These are phyloP conservation scores for Diplosoma virens DNA, from an alignment of 23 tunicate genomes.

Conservation along the genomic window DNA sequence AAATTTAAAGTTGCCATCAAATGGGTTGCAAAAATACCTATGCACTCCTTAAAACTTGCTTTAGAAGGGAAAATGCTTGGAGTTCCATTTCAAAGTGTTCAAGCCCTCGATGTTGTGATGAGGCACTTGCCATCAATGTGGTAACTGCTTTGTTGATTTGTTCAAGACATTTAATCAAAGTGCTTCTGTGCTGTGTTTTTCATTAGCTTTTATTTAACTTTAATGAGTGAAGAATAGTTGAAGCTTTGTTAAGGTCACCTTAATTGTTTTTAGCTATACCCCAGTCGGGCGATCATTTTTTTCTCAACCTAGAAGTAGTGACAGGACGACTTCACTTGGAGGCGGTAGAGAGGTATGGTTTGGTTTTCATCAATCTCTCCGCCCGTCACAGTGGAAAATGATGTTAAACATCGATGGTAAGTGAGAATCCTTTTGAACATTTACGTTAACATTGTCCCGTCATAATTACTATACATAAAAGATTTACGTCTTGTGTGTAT, in stretches of 20 bases:
- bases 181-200: too few relatives aligned
- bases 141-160: too few relatives aligned
- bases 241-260: too few relatives aligned
- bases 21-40: constrained; percentile 91
- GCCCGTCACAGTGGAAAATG: constrained; percentile 99
- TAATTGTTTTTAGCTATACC: constrained; percentile 84
- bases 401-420: constrained; percentile 98
- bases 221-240: too few relatives aligned
- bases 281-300: constrained; percentile 99
- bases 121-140: constrained; percentile 98
- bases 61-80: constrained; percentile 96
- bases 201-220: too few relatives aligned
- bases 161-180: too few relatives aligned
- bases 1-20: constrained; percentile 95
- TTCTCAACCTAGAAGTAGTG: constrained; percentile 88
- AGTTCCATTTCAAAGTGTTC: constrained; percentile 98
- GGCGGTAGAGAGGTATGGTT: constrained; percentile 99
- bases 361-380: constrained; percentile 98
- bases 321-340: constrained; percentile 94
- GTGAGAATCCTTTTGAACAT: too few relatives aligned
- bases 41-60: constrained; percentile 88
- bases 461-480: too few relatives aligned
- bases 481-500: too few relatives aligned
- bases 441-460: too few relatives aligned
- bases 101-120: constrained; percentile 98